Base-by-base conservation (phyloP, 2,797 vertebrate genomes). In the Phrynocephalus vlangalii region DNA sequence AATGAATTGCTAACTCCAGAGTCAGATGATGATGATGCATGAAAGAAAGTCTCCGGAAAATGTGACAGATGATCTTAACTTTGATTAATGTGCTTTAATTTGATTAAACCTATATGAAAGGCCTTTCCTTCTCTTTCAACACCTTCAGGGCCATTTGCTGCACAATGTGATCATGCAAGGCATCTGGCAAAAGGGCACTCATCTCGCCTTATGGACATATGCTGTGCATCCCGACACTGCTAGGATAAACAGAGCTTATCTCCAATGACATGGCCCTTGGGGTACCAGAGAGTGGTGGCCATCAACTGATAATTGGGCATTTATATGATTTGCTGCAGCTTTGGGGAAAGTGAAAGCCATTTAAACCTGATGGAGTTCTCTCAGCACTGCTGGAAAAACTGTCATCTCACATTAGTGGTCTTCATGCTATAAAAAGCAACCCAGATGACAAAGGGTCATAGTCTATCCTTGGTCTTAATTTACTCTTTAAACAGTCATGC, bases 71-170 rank as follows among this genome's bases (percentile, higher is more conserved):
- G 89, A 95, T 91, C 88, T 91, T 94, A 93, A 92, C 91, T 76
- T 95, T 89, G 91, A 91, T 95, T 94, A 94, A 92, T 92, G 84
- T 94, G 90, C 67, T 91, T 94, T 95, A 95, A 95, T 95, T 95
- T 89, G 93, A 95, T 95, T 94, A 95, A 90, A 66, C 38, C 67
- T 82, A 84, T 90, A 72, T 92, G 91, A 93, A 95, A 95, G 88
- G 70, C 86, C 79, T 92, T 95, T 95, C 93, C 48, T 92, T 93
- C 85, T 92, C 88, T 92, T 92, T 89, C 88, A 91, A 85, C 92
- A 94, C 87, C 91, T 96, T 90, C 89, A 83, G 91, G 91, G 89
- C 82, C 90, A 83, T 93, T 92, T 73, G 80, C 89, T 91, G 56
- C 70, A 85, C 87, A 81, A 88, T 83, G 88, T 87, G 84, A 91